These are phyloP conservation scores for Lacerta viridis DNA, from an alignment of 2,797 vertebrate genomes.

Conservation along the genomic window DNA sequence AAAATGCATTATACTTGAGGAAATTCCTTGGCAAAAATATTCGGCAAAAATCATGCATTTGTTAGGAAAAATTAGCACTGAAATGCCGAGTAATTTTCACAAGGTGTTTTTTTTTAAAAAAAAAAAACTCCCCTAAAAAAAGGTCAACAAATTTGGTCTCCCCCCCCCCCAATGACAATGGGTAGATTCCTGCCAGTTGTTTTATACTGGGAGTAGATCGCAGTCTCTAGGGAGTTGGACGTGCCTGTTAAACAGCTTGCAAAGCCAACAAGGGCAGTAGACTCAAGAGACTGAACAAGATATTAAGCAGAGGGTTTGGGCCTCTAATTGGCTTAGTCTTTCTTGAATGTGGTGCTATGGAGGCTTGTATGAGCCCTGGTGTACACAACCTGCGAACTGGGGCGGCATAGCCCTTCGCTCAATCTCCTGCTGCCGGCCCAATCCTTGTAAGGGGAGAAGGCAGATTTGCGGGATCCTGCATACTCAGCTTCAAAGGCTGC, in stretches of 20 bases:
- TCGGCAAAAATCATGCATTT: no score
- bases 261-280: not conserved
- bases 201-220: no score
- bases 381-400: constrained; percentile 75
- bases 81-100: no score
- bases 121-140: no score
- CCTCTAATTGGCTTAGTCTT: constrained; percentile 67
- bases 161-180: no score
- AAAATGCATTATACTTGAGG: no score
- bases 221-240: no score
- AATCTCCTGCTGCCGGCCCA: constrained; percentile 68
- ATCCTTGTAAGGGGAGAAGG: constrained; percentile 62
- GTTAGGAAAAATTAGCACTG: no score
- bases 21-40: no score
- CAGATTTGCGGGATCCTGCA: not conserved
- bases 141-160: no score
- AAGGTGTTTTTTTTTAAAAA: no score
- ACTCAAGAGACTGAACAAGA: not conserved
- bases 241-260: not conserved
- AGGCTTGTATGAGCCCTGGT: constrained; percentile 67
- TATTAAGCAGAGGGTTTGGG: not conserved
- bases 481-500: constrained; percentile 53
- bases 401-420: constrained; percentile 81
- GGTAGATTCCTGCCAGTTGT: no score
- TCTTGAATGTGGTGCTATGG: constrained; percentile 71